Conservation (phyloP, 2,797 vertebrate species). For the Cyprinodon diabolis region DNA sequence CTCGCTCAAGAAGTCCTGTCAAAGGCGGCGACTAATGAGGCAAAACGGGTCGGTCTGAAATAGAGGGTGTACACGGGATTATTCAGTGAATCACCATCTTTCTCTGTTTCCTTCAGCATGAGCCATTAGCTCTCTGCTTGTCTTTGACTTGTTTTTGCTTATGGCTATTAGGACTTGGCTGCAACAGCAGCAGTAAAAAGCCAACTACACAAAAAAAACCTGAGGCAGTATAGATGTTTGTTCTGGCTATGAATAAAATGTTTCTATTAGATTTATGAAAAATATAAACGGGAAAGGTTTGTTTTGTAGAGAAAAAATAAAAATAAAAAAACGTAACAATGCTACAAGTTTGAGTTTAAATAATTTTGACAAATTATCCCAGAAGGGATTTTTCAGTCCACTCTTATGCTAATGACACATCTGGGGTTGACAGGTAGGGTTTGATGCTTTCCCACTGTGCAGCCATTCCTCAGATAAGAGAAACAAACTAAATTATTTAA, state of each 20-base stretch:
- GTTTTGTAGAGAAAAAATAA: background rate
- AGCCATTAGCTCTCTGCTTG: constrained; percentile 52
- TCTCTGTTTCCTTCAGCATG: constrained; percentile 48
- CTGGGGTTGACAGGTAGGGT: constrained; percentile 30
- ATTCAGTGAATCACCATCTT: constrained; percentile 53
- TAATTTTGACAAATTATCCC: constrained; percentile 22
- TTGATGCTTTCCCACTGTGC: constrained; percentile 20
- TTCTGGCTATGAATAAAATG: background rate
- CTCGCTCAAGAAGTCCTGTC: constrained; percentile 25
- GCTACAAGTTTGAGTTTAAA: background rate
- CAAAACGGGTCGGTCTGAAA: constrained; percentile 45
- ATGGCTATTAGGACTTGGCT: constrained; percentile 31
- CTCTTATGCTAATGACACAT: constrained; percentile 31
- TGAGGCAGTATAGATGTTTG: background rate
- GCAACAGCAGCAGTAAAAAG: constrained; percentile 15
- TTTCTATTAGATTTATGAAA: background rate
- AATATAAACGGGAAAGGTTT: background rate
- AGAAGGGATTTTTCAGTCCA: constrained; percentile 23
- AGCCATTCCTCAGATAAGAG: constrained; percentile 18
- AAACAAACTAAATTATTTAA: constrained; percentile 54
- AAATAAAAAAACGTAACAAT: background rate
- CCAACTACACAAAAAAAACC: constrained; percentile 30
- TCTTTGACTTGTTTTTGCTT: constrained; percentile 44
- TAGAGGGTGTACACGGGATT: constrained; percentile 41
- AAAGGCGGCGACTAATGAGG: constrained; percentile 47